A percentile compares a stretch with the other conserved stretches of the same genome.
Conservation (phyloP, 1,140 invertebrate genomes). For the Drosophila cardini region DNA sequence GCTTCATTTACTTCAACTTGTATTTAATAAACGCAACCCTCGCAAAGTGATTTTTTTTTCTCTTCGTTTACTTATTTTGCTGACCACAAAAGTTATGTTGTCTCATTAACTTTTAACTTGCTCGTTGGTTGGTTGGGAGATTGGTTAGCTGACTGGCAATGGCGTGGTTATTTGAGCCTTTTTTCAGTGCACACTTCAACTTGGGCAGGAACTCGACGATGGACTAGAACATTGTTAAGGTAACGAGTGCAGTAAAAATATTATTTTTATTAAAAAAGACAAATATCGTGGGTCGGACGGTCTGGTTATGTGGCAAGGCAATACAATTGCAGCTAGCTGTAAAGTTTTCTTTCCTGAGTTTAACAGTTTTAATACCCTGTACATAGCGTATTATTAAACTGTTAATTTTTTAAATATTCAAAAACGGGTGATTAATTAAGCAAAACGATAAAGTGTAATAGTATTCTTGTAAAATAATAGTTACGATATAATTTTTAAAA, state of each 20-base stretch:
- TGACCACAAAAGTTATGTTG: constrained; percentile 82
- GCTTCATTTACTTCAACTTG: neutral
- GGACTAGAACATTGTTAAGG: constrained; percentile 78
- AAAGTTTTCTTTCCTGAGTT: constrained; percentile 8
- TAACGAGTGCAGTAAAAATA: constrained; percentile 76
- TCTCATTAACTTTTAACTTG: constrained; percentile 84
- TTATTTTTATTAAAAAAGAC: constrained; percentile 75
- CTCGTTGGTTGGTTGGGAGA: constrained; percentile 26
- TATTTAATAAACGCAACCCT: constrained; percentile 14
- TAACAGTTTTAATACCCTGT: constrained; percentile 14
- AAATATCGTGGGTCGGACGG: constrained; percentile 60
- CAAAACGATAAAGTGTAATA: no score
- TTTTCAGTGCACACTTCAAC: constrained; percentile 61
- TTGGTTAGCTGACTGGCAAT: constrained; percentile 35
- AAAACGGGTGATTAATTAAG: no score
- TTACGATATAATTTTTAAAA: no score
- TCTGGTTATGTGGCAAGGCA: constrained; percentile 26
- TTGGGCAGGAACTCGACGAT: constrained; percentile 44
- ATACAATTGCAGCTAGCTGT: constrained; percentile 47
- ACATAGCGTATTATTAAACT: neutral
- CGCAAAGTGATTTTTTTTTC: constrained; percentile 24
- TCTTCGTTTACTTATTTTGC: constrained; percentile 65
- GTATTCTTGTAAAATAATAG: no score
- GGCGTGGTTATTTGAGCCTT: constrained; percentile 74
- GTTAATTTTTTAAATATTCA: neutral